Evolutionary conservation across 1,140 invertebrate species (phyloP), one percentile per base, ranked within the genome.

Genomic region (Bombus pascuorum): DNA sequence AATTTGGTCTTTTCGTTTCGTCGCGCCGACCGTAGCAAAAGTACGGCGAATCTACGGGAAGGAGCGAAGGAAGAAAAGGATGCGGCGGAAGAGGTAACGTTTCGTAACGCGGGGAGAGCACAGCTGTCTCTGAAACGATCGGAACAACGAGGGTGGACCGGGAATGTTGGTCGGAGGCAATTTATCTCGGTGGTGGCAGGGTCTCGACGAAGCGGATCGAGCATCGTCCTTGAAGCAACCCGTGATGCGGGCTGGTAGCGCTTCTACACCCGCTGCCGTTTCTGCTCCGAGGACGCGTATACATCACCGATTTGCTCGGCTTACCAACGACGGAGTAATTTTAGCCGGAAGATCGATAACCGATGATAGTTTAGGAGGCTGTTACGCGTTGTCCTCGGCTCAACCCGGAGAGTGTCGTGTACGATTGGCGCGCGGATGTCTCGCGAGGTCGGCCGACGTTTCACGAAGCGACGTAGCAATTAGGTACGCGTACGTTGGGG

Each of bases 261-360:
- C 5, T 53, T 1, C 18, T 22, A 5, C 5, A 53, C 0, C 47
- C 18, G 47, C 6, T 18, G 18, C 47, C 47, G 47, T 53, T 22
- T 22, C 47, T 18, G n/a, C 62, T 8, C 15, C 22, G 65, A 80
- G 86, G 71, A 83, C 81, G 73, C 85, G 88, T 92, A 18, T 92
- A 90, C 88, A 73, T 84, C 89, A 82, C 88, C 74, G 10, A 22
- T 62, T 62, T 62, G 59, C 59, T 62, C 59, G 59, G 59, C 12
- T 62, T n/a, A 62, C 59, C 59, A 12, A n/a, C 28, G 28, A 62
- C 59, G 28, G 10, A 13, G 28, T n/a, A 53, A 53, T 53, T 53
- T 53, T 22, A 22, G 0, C 47, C 47, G 47, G 47, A 53, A 53
- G 47, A 53, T 53, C 47, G 18, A 53, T 53, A 53, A 53, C 47